Conservation (phyloP, 2,888 invertebrate genomes). For the Escarpia spicata region DNA sequence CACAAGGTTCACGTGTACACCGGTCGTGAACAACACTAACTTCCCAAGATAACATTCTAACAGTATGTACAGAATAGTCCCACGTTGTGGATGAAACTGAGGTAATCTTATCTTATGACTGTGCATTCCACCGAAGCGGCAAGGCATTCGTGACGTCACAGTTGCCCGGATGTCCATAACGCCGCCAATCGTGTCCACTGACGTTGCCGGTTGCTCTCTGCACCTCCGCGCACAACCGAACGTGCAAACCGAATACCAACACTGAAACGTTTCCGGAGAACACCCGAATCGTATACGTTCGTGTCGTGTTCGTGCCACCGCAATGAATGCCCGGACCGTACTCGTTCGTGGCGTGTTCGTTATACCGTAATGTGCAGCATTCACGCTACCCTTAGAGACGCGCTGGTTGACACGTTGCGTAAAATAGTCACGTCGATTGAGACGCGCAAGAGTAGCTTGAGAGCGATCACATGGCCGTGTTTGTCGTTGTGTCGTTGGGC, state of each 20-base stretch:
- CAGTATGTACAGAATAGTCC: constrained; percentile 6
- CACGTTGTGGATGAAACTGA: not conserved
- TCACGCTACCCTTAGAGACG: not conserved
- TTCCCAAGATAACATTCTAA: constrained; percentile 16
- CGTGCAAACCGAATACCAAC: not conserved
- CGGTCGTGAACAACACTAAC: not conserved
- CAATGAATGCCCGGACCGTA: not conserved
- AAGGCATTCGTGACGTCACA: not conserved
- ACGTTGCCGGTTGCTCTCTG: not conserved
- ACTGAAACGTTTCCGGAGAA: not conserved
- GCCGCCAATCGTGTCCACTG: not conserved
- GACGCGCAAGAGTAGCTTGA: not conserved
- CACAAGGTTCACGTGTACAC: not conserved
- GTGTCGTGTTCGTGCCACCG: no score
- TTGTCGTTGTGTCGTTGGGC: not conserved
- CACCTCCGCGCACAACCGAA: not conserved
- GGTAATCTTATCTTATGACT: not conserved
- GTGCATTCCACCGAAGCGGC: not conserved
- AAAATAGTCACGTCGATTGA: not conserved
- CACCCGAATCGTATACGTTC: no score
- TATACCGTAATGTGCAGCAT: not conserved
- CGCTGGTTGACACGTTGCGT: not conserved
- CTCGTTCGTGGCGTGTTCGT: not conserved
- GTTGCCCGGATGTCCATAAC: not conserved
- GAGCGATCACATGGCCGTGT: not conserved